These are phyloP conservation scores for Teinopalpus imperialis DNA, from an alignment of 2,888 invertebrate species.

Conservation along the genomic window DNA sequence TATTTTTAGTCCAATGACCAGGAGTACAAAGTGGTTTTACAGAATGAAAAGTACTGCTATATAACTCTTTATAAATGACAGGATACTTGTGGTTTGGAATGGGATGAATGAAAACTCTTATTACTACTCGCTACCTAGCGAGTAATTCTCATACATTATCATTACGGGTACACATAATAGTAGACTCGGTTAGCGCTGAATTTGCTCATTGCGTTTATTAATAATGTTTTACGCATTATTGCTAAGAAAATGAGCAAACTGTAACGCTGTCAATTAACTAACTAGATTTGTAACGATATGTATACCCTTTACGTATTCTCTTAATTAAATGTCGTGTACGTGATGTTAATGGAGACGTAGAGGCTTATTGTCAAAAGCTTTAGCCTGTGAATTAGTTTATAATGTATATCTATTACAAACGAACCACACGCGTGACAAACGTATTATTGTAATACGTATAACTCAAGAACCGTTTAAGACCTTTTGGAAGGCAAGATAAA, in stretches of 20 bases:
- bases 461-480: no score
- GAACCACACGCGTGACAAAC: no score
- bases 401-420: no score
- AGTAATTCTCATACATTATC: not conserved
- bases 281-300: constrained; percentile 7
- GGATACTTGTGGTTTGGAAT: no score
- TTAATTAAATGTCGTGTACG: constrained; percentile 20
- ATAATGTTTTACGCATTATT: constrained; percentile 1
- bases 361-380: constrained; percentile 9
- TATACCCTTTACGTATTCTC: constrained; percentile 11
- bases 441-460: no score
- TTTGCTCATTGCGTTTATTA: constrained; percentile 10
- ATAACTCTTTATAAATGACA: no score
- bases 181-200: not conserved
- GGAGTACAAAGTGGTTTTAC: no score
- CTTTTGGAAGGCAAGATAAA: no score
- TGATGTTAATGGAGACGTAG: constrained; percentile 15
- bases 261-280: constrained; percentile 18
- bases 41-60: no score
- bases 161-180: constrained; percentile 1
- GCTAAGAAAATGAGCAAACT: constrained; percentile 2
- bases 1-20: no score
- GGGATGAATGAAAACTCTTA: not conserved
- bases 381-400: constrained; percentile 9
- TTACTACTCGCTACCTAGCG: not conserved